Base-by-base conservation (phyloP, 1,140 invertebrate species). In the Brachionus asplanchnoidis region DNA sequence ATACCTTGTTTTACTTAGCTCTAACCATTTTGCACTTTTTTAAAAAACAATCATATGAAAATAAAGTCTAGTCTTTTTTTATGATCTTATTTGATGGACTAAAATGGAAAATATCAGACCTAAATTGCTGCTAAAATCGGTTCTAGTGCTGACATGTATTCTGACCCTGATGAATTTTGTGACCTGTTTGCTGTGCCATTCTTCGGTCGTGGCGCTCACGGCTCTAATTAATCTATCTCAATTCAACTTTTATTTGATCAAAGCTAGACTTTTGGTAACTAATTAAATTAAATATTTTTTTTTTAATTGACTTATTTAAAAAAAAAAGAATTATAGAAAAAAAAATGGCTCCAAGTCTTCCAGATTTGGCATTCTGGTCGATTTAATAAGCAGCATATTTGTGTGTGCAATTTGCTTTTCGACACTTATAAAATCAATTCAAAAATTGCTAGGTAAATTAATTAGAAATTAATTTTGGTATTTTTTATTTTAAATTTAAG, bases 351-450 rank as follows among this genome's bases (percentile, higher is more conserved):
- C 32, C 17, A 75, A 75, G 8, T 40, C 70, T 42, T 75, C 70
- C 0, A 40, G 70, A 23, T 11, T 75, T 75, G 70, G 70, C 8
- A 75, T 75, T 46, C 23, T 75, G 40, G 9, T 75, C 20, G 70
- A 75, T 75, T 75, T 75, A 42, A 75, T 75, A 14, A 75, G 40
- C 20, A 75, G 70, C 17, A 75, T 75, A 6, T 75, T 75, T 44
- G 70, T 75, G 3, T 75, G 70, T 75, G 70, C 70, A 75, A 17
- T 75, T 20, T 75, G 70, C 20, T 75, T 75, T 75, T 75, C 70
- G 32, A 75, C 32, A 17, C 36, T 75, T 7, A 75, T 75, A n/a
- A 75, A 75, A 20, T 75, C 70, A 20, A 20, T 75, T 42, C 32
- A 75, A 44, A 42, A 42, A 23, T 42, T 75, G 14, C 17, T 44